phyloP scores from a whole-genome alignment of 1,140 invertebrate genomes.

The Macrotrachela quadricornifera region DNA sequence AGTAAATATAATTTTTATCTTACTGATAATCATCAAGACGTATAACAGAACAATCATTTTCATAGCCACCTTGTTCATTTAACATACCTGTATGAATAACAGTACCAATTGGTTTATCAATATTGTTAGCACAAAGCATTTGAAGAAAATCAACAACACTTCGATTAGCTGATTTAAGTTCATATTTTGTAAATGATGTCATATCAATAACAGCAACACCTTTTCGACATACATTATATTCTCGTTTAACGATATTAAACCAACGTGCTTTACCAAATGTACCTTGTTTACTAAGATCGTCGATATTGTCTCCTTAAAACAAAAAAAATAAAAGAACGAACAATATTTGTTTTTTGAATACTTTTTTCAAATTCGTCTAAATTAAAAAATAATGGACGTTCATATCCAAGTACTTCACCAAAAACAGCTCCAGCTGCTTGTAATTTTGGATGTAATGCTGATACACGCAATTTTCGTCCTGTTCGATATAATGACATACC shows the following conservation, averaged over 20 bases:
- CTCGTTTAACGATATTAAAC: constrained; percentile 65
- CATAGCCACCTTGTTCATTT: constrained; percentile 76
- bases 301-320: not conserved
- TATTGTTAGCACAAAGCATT: constrained; percentile 81
- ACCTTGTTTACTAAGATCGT: constrained; percentile 5
- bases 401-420: constrained; percentile 93
- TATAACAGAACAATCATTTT: constrained; percentile 88
- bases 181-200: constrained; percentile 90
- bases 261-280: constrained; percentile 55
- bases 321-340: not conserved
- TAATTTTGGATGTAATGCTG: constrained; percentile 77
- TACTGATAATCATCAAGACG: constrained; percentile 67
- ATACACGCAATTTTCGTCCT: constrained; percentile 72
- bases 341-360: constrained; percentile 7
- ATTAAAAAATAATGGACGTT: constrained; percentile 50
- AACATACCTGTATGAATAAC: constrained; percentile 98
- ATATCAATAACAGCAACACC: constrained; percentile 79
- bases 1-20: constrained; percentile 21
- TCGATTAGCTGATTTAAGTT: constrained; percentile 50
- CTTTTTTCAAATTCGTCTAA: no score
- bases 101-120: constrained; percentile 74
- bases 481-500: constrained; percentile 41
- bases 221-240: constrained; percentile 83
- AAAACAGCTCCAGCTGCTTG: constrained; percentile 80
- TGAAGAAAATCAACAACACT: constrained; percentile 54